Percentiles rank a stretch among this genome's conserved stretches.
These are phyloP conservation scores for Bradypus variegatus DNA, from an alignment of 2,797 vertebrate genomes.

Conservation along the genomic window DNA sequence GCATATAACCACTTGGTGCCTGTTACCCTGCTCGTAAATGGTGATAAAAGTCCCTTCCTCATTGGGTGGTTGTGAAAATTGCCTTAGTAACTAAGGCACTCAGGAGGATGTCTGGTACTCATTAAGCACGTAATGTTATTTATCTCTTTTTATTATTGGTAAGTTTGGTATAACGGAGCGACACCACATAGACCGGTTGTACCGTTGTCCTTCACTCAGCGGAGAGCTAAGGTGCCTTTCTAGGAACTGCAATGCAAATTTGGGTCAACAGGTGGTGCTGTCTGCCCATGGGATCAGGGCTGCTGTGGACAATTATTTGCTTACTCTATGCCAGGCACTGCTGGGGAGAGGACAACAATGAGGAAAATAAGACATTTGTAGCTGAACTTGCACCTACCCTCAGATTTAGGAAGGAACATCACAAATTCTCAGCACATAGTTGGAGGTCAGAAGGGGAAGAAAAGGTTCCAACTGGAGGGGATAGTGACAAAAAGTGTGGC, in stretches of 20 bases:
- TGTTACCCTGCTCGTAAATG: not conserved
- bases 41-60: not conserved
- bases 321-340: accelerated
- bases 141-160: not conserved
- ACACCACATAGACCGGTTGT: not conserved
- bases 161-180: not conserved
- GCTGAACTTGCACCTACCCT: not conserved
- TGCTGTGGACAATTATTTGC: not conserved
- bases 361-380: not conserved
- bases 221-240: not conserved
- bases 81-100: not conserved
- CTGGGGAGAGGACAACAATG: not conserved
- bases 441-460: not conserved
- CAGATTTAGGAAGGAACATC: not conserved
- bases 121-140: not conserved
- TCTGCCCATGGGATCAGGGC: not conserved
- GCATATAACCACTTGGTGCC: not conserved
- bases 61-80: not conserved
- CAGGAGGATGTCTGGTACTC: not conserved
- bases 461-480: not conserved
- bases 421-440: not conserved
- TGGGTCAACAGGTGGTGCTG: slow-evolving; percentile 51
- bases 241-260: not conserved
- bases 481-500: not conserved
- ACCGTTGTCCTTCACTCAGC: accelerated